Evolutionary conservation across 2,888 invertebrate species (phyloP), one percentile per base, ranked within the genome.

Genomic region (Cantharis lateralis): DNA sequence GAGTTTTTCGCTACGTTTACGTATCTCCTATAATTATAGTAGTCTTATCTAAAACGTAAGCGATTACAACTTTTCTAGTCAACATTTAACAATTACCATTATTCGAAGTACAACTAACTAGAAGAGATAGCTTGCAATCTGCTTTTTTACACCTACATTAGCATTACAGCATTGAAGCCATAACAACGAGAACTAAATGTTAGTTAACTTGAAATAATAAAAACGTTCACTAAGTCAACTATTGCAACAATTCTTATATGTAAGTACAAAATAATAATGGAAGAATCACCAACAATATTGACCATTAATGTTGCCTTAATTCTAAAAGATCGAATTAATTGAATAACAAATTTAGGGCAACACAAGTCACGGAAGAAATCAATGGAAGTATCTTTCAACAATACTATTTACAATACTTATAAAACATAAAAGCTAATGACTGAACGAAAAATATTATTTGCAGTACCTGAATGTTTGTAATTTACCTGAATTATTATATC

Each of bases 161-260:
- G 78, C 79, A 76, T 78, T 83, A 83, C 84, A 84, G 84, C 84
- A 83, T 83, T 15, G 81, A 85, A 86, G 85, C 85, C 82, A 79
- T 79, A 82, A 82, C 82, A 79, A 79, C 79, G 68, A 68, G 28
- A n/a, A 64, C 69, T 32, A 20, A 70, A 74, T 10, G 24, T 69
- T 69, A 62, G 13, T 15, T 32, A 70, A 74, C 74, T 63, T 15
- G 74, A 71, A 68, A 63, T 66, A 16, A 71, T 63, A 62, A 74
- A 32, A 74, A 70, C 61, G 68, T 32, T 28, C 63, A 62, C 75
- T 72, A 32, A 74, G 63, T 48, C 10, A 66, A 68, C 73, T 78
- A 75, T 78, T 76, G 78, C 75, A 78, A 78, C 78, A 76, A 77
- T 68, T 77, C 32, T 72, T 77, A 69, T 24, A 32, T n/a, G 13